Percentiles rank a stretch among this genome's conserved stretches.
These are phyloP conservation scores for Blennius ocellaris DNA, from an alignment of 2,113 vertebrate genomes.

Conservation along the genomic window DNA sequence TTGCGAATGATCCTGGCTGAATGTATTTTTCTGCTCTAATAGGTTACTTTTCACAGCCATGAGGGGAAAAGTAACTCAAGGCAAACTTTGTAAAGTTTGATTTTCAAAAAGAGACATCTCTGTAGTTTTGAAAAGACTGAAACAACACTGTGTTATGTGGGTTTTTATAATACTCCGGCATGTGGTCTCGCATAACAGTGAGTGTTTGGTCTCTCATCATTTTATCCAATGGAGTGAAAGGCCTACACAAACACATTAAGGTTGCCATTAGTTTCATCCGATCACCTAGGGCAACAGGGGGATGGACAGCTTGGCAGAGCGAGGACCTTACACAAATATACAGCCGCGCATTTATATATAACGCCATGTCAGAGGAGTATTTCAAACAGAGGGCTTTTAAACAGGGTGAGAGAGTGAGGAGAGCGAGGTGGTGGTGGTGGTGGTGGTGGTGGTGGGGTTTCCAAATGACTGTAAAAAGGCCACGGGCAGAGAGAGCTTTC, in stretches of 20 bases:
- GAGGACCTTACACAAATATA: slow-evolving; percentile 72
- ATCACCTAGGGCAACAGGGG: slow-evolving; percentile 68
- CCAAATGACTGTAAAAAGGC: slow-evolving; percentile 68
- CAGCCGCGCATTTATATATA: slow-evolving; percentile 71
- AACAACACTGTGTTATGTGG: slow-evolving; percentile 6
- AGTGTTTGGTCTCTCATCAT: slow-evolving; percentile 41
- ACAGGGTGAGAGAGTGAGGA: slow-evolving; percentile 47
- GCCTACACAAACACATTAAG: slow-evolving; percentile 73
- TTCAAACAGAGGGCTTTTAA: slow-evolving; percentile 75
- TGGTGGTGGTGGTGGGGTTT: slow-evolving; percentile 18
- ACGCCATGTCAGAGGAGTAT: slow-evolving; percentile 73
- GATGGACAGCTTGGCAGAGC: slow-evolving; percentile 67
- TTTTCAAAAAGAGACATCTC: slow-evolving; percentile 12
- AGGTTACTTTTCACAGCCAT: slow-evolving; percentile 1
- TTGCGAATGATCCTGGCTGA: slow-evolving; percentile 51
- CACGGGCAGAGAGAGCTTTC: slow-evolving; percentile 62
- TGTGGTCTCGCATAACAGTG: slow-evolving; percentile 31
- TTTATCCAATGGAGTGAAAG: slow-evolving; percentile 60
- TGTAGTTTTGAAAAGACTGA: slow-evolving; percentile 29
- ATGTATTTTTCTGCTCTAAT: slow-evolving; percentile 53
- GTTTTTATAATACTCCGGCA: slow-evolving; percentile 36
- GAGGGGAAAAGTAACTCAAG: slow-evolving; percentile 33
- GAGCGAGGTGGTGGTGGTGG: slow-evolving; percentile 34
- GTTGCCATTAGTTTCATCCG: slow-evolving; percentile 72
- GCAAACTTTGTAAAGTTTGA: slow-evolving; percentile 27